Percentiles rank a stretch among this genome's conserved stretches.
Conservation (phyloP, 2,888 invertebrate species). For the Chouioia cunea region DNA sequence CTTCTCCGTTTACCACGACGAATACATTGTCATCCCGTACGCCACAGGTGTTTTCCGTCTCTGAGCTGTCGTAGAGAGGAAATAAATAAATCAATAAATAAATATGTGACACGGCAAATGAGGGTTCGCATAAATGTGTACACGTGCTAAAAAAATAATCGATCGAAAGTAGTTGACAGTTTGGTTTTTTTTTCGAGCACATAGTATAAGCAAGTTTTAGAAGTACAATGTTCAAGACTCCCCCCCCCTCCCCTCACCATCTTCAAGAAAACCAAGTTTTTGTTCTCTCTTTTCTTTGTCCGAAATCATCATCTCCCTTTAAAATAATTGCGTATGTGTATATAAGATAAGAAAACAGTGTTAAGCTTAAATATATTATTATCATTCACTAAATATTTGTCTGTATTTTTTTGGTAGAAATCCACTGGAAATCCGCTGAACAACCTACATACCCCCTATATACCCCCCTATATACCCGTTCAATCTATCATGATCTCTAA, state of each 20-base stretch:
- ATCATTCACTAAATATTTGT: slow-evolving; percentile 57
- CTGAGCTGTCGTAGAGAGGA: slow-evolving; percentile 17
- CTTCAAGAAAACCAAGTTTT: slow-evolving; percentile 13
- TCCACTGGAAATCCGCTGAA: too few species aligned
- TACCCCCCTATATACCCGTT: neutral
- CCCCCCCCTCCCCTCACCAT: neutral
- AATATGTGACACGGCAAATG: slow-evolving; percentile 16
- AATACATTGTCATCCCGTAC: slow-evolving; percentile 11
- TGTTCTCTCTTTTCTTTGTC: slow-evolving; percentile 40
- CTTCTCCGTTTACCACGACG: neutral
- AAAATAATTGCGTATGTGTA: slow-evolving; percentile 63
- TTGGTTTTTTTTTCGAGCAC: slow-evolving; percentile 34
- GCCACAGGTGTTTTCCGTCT: slow-evolving; percentile 30
- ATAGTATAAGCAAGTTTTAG: slow-evolving; percentile 11
- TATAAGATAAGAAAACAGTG: slow-evolving; percentile 64
- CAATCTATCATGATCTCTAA: neutral
- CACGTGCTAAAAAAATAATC: slow-evolving; percentile 24
- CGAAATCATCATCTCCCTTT: slow-evolving; percentile 44
- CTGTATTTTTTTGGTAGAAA: slow-evolving; percentile 23
- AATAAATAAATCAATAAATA: too few species aligned
- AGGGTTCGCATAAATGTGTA: slow-evolving; percentile 15
- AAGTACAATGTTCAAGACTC: neutral
- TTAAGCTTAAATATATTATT: slow-evolving; percentile 64
- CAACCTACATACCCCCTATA: too few species aligned
- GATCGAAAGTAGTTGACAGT: slow-evolving; percentile 21